Conservation (phyloP, 2,888 invertebrate species). For the Empis livida region DNA sequence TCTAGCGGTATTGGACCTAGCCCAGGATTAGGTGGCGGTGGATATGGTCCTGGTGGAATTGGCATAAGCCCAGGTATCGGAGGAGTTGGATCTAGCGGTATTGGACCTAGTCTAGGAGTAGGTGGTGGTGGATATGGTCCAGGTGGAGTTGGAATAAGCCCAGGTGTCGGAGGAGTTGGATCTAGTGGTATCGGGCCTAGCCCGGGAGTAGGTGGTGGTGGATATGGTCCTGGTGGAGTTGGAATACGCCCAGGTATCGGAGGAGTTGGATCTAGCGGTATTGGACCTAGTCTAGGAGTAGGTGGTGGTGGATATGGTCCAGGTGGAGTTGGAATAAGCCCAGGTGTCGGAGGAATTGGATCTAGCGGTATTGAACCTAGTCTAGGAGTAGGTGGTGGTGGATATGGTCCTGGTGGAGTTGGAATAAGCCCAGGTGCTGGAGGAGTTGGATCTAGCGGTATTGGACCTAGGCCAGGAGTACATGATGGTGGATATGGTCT, state of each 20-base stretch:
- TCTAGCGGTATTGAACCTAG: conserved; percentile 8
- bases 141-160: not conserved
- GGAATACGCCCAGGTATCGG: conserved; percentile 3
- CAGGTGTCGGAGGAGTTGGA: not conserved
- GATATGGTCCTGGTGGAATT: conserved; percentile 11
- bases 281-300: too few relatives aligned
- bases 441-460: conserved; percentile 8
- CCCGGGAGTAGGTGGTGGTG: too few relatives aligned
- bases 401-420: conserved; percentile 1
- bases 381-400: conserved; percentile 11
- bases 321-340: conserved; percentile 7
- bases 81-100: conserved; percentile 4
- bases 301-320: conserved; percentile 1
- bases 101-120: conserved; percentile 4
- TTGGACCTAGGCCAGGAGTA: conserved; percentile 3
- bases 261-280: not conserved
- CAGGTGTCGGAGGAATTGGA: conserved; percentile 5
- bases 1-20: conserved; percentile 10
- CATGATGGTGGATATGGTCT: not conserved
- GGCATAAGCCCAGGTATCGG: conserved; percentile 7
- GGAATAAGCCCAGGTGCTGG: conserved; percentile 3
- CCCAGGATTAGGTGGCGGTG: conserved; percentile 8
- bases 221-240: conserved; percentile 3
- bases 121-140: conserved; percentile 1
- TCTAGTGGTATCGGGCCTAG: too few relatives aligned